Conservation (phyloP, 2,797 vertebrate genomes). For the Rhinichthys osculus region DNA sequence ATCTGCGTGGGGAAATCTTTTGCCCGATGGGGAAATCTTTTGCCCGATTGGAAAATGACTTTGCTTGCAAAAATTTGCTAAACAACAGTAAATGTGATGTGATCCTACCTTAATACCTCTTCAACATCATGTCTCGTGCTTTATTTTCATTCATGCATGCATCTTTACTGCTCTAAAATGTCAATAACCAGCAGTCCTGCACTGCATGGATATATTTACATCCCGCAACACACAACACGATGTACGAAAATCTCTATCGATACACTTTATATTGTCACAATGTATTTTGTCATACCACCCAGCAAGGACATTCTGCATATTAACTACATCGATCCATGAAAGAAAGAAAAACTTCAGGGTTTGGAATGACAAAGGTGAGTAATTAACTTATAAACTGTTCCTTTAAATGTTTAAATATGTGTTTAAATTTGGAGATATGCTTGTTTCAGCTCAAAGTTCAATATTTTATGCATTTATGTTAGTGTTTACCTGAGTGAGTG, state of each 20-base stretch:
- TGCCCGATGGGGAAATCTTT: background rate
- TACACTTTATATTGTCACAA: background rate
- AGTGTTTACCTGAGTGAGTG: background rate
- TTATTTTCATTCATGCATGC: background rate
- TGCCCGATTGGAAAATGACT: background rate
- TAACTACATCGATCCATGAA: background rate
- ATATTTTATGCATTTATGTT: slow-evolving; percentile 14
- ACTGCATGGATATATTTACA: background rate
- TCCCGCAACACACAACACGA: background rate
- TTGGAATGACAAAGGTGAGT: background rate
- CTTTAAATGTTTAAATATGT: background rate
- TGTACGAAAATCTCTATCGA: background rate
- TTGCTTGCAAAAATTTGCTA: background rate
- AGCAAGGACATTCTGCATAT: background rate
- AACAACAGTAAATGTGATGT: background rate
- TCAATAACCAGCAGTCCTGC: background rate
- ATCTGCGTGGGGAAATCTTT: background rate
- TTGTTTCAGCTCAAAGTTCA: background rate
- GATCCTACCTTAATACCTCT: background rate
- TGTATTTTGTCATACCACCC: background rate
- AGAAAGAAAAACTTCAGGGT: background rate
- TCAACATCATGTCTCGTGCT: background rate
- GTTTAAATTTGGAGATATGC: background rate
- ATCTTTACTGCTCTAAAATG: background rate
- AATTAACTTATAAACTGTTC: background rate